Base-by-base conservation (phyloP, 2,113 vertebrate species). In the Tupaia chinensis region DNA sequence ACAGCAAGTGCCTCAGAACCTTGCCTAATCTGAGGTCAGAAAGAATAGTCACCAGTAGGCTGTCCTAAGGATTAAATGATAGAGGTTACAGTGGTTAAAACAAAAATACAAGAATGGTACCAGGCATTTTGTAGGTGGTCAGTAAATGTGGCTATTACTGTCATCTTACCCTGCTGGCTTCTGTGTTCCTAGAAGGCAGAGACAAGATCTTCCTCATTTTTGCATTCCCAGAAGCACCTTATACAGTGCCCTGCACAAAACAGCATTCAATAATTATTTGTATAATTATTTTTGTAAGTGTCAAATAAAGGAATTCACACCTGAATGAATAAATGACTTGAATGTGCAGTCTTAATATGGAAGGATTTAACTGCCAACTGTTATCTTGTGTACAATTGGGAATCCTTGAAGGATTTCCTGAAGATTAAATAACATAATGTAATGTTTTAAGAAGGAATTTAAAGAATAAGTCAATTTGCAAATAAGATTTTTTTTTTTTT, bases 391-490 rank as follows among this genome's bases (percentile, higher is more conserved):
- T 95, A 94, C 96, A 89, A 25, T 2, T 95, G 96, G 88, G 93
- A 98, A 92, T 96, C 87, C 96, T 87, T 96, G 88, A 94, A 96
- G 92, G 96, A 97, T 97, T 96, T 95, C 16, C 5, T 65, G 53
- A 95, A 92, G 97, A 98, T 97, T 96, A 96, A 97, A 96, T 96
- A 97, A 85, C 93, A 94, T 78, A 90, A 93, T 97, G 90, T 81
- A 77, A 92, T 97, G 73, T 97, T 98, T 97, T 97, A 96, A 96
- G 87, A 98, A 96, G 83, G 89, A 97, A 91, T 97, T 97, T 95
- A 97, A 97, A 89, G 89, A 89, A 81, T 95, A 98, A 97, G 96
- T 97, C 97, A 76, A 97, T 97, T 96, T 98, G 87, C 97, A 97
- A 97, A 97, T 97, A 97, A 92, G 94, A 97, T 95, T 96, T 90